Evolutionary conservation across 2,888 invertebrate genomes (phyloP).

Genomic region (Shargacucullia verbasci): DNA sequence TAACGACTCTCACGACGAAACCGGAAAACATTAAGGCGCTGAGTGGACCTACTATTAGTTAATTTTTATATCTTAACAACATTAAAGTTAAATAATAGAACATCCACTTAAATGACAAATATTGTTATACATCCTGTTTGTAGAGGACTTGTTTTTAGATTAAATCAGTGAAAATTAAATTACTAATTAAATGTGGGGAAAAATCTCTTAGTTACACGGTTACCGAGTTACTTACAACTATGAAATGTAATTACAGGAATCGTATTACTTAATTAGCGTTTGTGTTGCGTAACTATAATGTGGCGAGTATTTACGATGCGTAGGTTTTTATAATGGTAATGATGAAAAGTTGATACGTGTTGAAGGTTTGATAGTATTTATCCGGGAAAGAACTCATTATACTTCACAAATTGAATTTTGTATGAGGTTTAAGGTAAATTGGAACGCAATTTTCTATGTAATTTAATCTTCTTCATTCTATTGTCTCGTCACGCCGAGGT

Average conservation of each 20-base stretch:
- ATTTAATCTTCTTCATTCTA: conserved; percentile 19
- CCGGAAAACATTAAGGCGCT: conserved; percentile 65
- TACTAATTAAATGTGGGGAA: conserved; percentile 37
- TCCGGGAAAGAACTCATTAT: not conserved
- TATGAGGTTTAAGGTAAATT: too few relatives aligned
- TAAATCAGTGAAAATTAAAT: conserved; percentile 30
- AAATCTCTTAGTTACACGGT: conserved; percentile 26
- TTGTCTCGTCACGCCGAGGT: conserved; percentile 21
- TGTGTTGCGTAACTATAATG: conserved; percentile 26
- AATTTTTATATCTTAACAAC: conserved; percentile 47
- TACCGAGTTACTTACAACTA: conserved; percentile 37
- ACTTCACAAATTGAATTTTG: not conserved
- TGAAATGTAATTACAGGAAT: conserved; percentile 40
- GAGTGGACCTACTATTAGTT: conserved; percentile 49
- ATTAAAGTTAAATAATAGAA: conserved; percentile 44
- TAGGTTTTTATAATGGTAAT: conserved; percentile 5
- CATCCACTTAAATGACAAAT: conserved; percentile 44
- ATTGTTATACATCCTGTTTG: conserved; percentile 49
- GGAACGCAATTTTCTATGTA: not conserved
- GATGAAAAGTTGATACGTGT: conserved; percentile 2
- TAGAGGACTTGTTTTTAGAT: conserved; percentile 23
- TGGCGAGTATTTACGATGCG: conserved; percentile 14
- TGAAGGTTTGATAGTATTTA: conserved; percentile 4
- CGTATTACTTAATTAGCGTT: conserved; percentile 37
- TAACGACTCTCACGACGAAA: conserved; percentile 57